Base-by-base conservation (phyloP, 2,797 vertebrate genomes). In the Pseudomugil tenellus region DNA sequence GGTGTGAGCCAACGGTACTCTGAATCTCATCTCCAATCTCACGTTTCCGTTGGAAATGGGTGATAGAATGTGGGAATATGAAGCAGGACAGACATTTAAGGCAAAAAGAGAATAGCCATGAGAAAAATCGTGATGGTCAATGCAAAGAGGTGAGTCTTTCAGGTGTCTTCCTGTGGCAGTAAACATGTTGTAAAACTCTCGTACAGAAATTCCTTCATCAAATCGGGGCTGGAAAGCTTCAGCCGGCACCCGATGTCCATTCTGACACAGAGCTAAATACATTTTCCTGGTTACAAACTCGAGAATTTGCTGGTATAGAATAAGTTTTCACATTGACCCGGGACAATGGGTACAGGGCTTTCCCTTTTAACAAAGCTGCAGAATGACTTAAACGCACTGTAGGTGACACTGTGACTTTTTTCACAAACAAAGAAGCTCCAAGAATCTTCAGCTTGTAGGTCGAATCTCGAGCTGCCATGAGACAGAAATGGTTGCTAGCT, bases 161-260 rank as follows among this genome's bases (percentile, higher is more conserved):
- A 70, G 12, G 4, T 76, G 67, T 12, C 31, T 17, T 1, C 66
- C 55, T 1, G 37, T 60, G 0, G 63, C 32, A 0, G 6, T 6
- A 16, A 64, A 63, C 2, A 69, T 21, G 31, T 37, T 11, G 28
- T 57, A 71, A 71, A 57, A 76, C 17, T 68, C 60, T 49, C 58
- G 62, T 23, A 67, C 58, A 0, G 28, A 61, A 0, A 0, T 1
- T 0, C 17, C n/a, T 0, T 19, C 0, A 0, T 37, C 2, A 48
- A 70, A 76, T 0, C 51, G 5, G 0, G 58, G 55, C 3, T 76
- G 53, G 2, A 57, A 76, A 0, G 43, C 57, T 19, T 70, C 51
- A 3, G 52, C n/a, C 0, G 43, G 58, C 1, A 76, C 2, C 9
- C 64, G 66, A 2, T 5, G 17, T 0, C 58, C 19, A 0, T 59